Conservation (phyloP, 2,113 vertebrate genomes). For the Glaucomys volans region DNA sequence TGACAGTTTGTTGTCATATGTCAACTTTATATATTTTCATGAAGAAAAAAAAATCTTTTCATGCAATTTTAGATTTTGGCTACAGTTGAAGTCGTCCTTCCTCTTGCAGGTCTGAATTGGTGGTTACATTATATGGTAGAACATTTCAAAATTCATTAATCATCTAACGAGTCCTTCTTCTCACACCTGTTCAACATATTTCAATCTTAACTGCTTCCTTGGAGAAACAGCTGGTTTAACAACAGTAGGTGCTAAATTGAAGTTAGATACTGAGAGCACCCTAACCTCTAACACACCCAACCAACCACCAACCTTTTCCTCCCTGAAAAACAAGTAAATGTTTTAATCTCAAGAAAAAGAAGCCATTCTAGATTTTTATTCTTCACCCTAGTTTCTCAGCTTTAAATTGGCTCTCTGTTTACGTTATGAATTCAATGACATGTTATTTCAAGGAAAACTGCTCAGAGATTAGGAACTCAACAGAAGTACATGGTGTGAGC, state of each 20-base stretch:
- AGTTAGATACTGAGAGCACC: conserved; percentile 52
- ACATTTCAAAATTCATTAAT: conserved; percentile 72
- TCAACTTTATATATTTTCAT: conserved; percentile 26
- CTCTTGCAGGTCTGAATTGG: conserved; percentile 72
- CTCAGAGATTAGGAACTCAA: neutral
- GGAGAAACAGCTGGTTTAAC: conserved; percentile 68
- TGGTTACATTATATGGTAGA: conserved; percentile 82
- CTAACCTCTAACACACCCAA: conserved; percentile 27
- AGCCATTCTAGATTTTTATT: conserved; percentile 53
- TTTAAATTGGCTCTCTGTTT: neutral
- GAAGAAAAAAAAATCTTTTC: neutral
- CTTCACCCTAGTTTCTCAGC: neutral
- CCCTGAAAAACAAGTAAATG: conserved; percentile 64
- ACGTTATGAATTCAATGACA: neutral
- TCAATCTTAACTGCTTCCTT: conserved; percentile 71
- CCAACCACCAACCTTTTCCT: conserved; percentile 55
- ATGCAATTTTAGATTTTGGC: conserved; percentile 50
- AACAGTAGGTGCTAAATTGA: conserved; percentile 63
- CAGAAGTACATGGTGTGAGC: neutral
- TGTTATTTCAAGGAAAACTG: neutral
- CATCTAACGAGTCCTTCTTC: conserved; percentile 52
- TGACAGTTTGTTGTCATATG: conserved; percentile 43
- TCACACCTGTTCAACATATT: conserved; percentile 37
- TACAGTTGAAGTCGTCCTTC: conserved; percentile 68
- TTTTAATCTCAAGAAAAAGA: conserved; percentile 59